Conservation (phyloP, 2,113 vertebrate species). For the Rhombomys opimus region DNA sequence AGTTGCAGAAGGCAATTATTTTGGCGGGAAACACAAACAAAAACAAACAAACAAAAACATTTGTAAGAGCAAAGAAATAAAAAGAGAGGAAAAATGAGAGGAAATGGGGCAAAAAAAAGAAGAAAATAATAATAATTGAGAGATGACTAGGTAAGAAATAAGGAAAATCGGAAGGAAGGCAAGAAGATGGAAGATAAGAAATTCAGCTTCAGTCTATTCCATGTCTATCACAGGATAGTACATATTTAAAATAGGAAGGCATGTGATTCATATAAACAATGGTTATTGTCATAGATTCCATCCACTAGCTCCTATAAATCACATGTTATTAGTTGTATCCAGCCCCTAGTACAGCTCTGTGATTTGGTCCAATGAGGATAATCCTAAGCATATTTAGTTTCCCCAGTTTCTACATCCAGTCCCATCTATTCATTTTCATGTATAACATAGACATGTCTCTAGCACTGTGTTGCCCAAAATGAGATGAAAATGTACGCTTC, state of each 20-base stretch:
- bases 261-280: background rate
- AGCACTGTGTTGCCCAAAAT: background rate
- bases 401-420: background rate
- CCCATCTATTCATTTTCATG: background rate
- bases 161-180: too few relatives aligned
- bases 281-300: background rate
- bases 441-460: background rate
- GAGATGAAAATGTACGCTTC: background rate
- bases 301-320: background rate
- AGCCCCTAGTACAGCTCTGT: accelerated
- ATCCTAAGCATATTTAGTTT: background rate
- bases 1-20: background rate
- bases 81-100: background rate
- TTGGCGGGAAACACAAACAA: background rate
- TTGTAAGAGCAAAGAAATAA: background rate
- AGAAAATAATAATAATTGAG: accelerated
- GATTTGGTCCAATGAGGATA: too few relatives aligned
- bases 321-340: background rate
- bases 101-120: background rate
- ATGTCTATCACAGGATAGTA: background rate
- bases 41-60: background rate
- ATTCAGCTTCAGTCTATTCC: background rate
- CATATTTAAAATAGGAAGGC: background rate
- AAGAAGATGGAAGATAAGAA: background rate
- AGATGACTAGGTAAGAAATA: accelerated